A percentile compares a stretch with the other conserved stretches of the same genome.
Evolutionary conservation across 2,797 vertebrate species (phyloP).

Genomic region (Limnodromus scolopaceus): DNA sequence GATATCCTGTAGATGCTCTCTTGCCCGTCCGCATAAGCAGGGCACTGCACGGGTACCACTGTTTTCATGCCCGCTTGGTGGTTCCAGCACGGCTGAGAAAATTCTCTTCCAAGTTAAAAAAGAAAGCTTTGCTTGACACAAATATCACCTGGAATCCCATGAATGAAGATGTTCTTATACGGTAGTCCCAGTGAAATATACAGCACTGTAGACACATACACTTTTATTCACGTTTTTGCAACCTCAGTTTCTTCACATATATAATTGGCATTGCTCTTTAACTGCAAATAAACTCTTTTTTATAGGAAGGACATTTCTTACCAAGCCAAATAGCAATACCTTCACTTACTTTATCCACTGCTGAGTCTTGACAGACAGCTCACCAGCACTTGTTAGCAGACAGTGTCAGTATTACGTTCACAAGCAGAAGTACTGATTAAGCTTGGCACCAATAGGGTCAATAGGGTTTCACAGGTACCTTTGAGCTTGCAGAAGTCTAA

Average conservation of each 20-base stretch:
- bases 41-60: rapidly evolving
- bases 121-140: not conserved
- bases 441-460: not conserved
- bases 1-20: not conserved
- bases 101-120: not conserved
- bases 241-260: rapidly evolving
- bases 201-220: not conserved
- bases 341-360: not conserved
- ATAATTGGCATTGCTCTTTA: not conserved
- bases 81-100: not conserved
- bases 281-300: not conserved
- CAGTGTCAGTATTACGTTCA: not conserved
- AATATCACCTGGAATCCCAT: not conserved
- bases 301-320: not conserved
- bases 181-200: not conserved
- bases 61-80: rapidly evolving
- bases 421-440: not conserved
- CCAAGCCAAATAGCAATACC: not conserved
- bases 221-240: not conserved
- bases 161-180: rapidly evolving
- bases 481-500: not conserved
- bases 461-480: not conserved
- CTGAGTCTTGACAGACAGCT: not conserved
- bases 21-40: rapidly evolving
- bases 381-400: not conserved